Evolutionary conservation across 2,797 vertebrate species (phyloP), one percentile per base, ranked within the genome.

Genomic region (Dermochelys coriacea): DNA sequence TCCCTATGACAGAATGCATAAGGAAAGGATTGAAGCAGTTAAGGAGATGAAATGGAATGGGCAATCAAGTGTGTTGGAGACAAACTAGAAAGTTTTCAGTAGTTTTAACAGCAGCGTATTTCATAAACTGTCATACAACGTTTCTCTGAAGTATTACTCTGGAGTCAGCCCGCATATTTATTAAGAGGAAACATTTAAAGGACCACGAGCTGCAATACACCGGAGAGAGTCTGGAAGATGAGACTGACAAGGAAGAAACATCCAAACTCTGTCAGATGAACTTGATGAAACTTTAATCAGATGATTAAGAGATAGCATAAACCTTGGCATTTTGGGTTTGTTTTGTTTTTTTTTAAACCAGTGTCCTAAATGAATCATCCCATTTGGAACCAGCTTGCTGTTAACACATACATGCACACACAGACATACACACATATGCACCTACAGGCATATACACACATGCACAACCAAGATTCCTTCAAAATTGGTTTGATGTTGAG

Each of bases 41-140:
- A 96, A 94, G 95, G 90, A 96, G 84, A 86, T 96, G 94, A 97
- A 93, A 96, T 41, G 93, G 96, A 97, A 96, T 94, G 95, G 54
- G 86, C 87, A 89, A 95, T 95, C 94, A 94, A 6, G 85, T 93
- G 95, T 80, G 94, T 90, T 88, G 80, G 94, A 96, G 95, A 84
- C 87, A 94, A 97, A 96, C 94, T 95, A 94, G 91, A 95, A 97
- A 92, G 95, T 95, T 93, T 82, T 90, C 90, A 75, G 61, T 75
- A 80, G 80, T 86, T 80, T 93, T 83, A 93, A 85, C 87, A 64
- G 87, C 75, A 2, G 9, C 80, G 95, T 91, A 71, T 87, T 95
- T 87, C 75, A 23, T 80, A 86, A 84, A 1, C 87, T n/a, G 85
- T 31, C 51, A 90, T 94, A 74, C 57, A 91, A 80, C 89, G 41